Percentiles rank a stretch among this genome's conserved stretches.
phyloP scores from a whole-genome alignment of 2,888 invertebrate genomes.

The Clunio marinus region DNA sequence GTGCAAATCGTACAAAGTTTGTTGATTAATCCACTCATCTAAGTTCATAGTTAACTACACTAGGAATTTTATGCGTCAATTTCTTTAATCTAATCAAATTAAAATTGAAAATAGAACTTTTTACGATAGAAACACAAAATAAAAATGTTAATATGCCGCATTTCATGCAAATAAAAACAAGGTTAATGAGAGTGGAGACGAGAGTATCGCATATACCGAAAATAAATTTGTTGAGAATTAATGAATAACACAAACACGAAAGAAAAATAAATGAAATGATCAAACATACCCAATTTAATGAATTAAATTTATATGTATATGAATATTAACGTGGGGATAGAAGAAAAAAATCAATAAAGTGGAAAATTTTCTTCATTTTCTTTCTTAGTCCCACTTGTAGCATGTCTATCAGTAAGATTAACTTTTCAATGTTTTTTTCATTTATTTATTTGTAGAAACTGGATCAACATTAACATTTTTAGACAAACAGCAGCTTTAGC shows the following conservation, averaged over 20 bases:
- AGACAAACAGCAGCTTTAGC: slow-evolving; percentile 25
- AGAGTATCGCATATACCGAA: neutral
- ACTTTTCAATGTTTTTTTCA: slow-evolving; percentile 31
- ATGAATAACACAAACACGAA: slow-evolving; percentile 1
- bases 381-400: slow-evolving; percentile 38
- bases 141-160: slow-evolving; percentile 5
- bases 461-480: slow-evolving; percentile 27
- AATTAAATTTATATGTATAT: neutral
- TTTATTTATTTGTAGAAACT: neutral
- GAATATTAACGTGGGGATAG: neutral
- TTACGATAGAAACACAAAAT: neutral
- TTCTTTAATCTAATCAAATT: no score
- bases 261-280: neutral
- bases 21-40: no score
- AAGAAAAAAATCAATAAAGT: slow-evolving; percentile 31
- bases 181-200: slow-evolving; percentile 28
- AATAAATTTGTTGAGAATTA: neutral
- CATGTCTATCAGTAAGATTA: slow-evolving; percentile 32
- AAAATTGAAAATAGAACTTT: no score
- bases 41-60: no score
- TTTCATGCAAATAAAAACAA: slow-evolving; percentile 20
- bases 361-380: slow-evolving; percentile 17
- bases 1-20: no score
- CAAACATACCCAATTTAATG: slow-evolving; percentile 13
- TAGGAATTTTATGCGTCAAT: no score